Base-by-base conservation (phyloP, 2,797 vertebrate genomes). In the Fundulus diaphanus region DNA sequence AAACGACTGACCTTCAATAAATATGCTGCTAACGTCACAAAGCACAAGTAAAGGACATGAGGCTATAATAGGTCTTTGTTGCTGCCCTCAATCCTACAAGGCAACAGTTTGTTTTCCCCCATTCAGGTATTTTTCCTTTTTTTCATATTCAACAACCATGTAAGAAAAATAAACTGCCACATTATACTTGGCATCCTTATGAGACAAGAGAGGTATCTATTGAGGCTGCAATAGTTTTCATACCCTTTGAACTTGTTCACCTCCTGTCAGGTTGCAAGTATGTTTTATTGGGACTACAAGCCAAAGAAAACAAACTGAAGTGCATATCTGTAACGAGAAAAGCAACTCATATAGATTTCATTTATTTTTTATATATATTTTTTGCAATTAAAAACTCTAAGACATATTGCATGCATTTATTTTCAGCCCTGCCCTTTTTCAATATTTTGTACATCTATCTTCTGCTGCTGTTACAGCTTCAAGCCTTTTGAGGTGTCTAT, bases 1-100 rank as follows among this genome's bases (percentile, higher is more conserved):
- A 82, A 77, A 79, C 33, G 56, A 16, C 37, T 77, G 85, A 88
- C 85, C 82, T 87, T 89, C 74, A 78, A 56, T 77, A 73, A 81
- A 82, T 82, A 77, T 80, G 54, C 70, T 80, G 71, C 76, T 77
- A 70, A 76, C 66, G 56, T 81, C 72, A 87, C 81, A 77, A 72
- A 49, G n/a, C 70, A 51, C 35, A 4, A 68, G 59, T 73, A 40
- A 72, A 46, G n/a, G 70, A 77, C 73, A 57, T 52, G 3, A 15
- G 49, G 66, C 27, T n/a, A 57, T 33, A 73, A 29, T 9, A 44
- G 51, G 71, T 74, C 49, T 46, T 67, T 18, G 74, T 68, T 76
- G 44, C 69, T 70, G 69, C 2, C 42, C 20, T 69, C 49, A 57
- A 59, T 69, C 52, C 7, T 54, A 52, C 27, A n/a, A 9, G 31